Base-by-base conservation (phyloP, 2,888 invertebrate genomes). In the Merodon equestris region DNA sequence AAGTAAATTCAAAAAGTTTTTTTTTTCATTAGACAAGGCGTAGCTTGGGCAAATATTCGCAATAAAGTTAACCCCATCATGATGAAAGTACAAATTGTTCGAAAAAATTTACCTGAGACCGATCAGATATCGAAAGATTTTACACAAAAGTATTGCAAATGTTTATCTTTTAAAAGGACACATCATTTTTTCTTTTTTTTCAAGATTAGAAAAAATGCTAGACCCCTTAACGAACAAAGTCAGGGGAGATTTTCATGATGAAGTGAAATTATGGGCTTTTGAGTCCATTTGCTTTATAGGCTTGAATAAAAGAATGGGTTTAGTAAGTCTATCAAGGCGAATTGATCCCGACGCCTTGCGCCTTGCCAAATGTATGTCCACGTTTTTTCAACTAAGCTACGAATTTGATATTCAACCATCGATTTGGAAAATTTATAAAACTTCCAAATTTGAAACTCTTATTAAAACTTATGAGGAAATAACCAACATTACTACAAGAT, bases 21-120 rank as follows among this genome's bases (percentile, higher is more conserved):
- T 40, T 40, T 10, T 40, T 40, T 42, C 85, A 86, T 48, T 84
- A 91, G 91, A 17, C 92, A 94, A 87, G 94, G 93, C 0, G 89
- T 91, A 27, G 89, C 91, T 82, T 94, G 94, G 94, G 91, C 92
- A 19, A 90, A 92, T 48, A 90, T 93, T 68, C 90, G 94, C n/a
- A 91, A 91, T 4, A 92, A 92, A 83, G 87, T 87, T 0, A 88
- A 87, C 82, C 88, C 87, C 0, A 83, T 87, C 34, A 63, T 88
- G 42, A 85, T 87, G 85, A 86, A 86, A 56, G 82, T 85, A 1
- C 85, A 86, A 58, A 87, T 83, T 50, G 84, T 87, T 1, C 77
- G 86, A 1, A 84, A 84, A 42, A 85, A 83, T 67, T 61, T 87
- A 19, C 81, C 84, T 0, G 83, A 84, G 51, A 82, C 87, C 9